Evolutionary conservation across 1,140 invertebrate genomes (phyloP), one percentile per base, ranked within the genome.

Genomic region (Drosophila navojoa): DNA sequence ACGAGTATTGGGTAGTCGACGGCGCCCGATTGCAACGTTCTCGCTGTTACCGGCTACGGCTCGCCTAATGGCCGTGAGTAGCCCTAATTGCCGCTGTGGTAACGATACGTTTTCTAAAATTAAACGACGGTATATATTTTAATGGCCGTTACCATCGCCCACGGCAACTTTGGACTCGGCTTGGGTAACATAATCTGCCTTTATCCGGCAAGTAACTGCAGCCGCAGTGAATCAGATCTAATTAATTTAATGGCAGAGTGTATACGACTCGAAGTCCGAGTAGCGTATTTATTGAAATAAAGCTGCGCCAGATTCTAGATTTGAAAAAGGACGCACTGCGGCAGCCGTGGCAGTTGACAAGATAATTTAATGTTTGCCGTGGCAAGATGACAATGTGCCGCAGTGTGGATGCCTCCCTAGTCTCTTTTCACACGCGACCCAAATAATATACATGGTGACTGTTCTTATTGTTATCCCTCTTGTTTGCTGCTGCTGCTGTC

Each of bases 71-170:
- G 45, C 35, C 38, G 32, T 22, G 27, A 25, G 19, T 52, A 15
- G 32, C 27, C 49, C 47, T 73, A 81, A 71, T 67, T 63, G 66
- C 61, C 40, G n/a, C 32, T 42, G 54, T 35, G 55, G 54, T 10
- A 66, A 60, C 42, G 69, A 47, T 49, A 57, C 60, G 62, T 61
- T 78, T 62, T 35, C 45, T 67, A 71, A 82, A 71, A 81, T 84
- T 75, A 67, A 84, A 32, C 15, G 71, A 71, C 71, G 60, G 62
- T 59, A 62, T 47, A 22, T 76, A 57, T 40, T 35, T 72, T 68
- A 57, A 72, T 63, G 58, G 53, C 27, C 45, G 32, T 64, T 45
- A 44, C 53, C 6, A 35, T 55, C 22, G 7, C 5, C 11, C 35
- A n/a, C 4, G 11, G 53, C 16, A 40, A 5, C n/a, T 69, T 38